phyloP scores from a whole-genome alignment of 1,140 invertebrate species.

The Papilio aristodemus region DNA sequence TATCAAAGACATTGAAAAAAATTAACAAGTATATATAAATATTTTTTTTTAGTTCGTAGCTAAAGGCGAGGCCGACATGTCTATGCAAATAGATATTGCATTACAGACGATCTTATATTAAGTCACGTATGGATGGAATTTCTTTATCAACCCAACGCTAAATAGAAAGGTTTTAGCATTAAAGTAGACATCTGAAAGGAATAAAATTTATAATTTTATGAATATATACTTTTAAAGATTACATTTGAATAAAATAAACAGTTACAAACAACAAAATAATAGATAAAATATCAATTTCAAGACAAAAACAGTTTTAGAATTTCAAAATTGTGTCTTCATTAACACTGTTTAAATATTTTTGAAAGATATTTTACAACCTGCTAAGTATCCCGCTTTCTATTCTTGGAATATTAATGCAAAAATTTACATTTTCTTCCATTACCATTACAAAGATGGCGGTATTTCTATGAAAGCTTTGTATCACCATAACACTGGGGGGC shows the following conservation, averaged over 20 bases:
- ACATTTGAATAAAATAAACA: constrained; percentile 22
- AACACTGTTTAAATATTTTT: background rate
- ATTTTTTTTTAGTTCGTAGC: background rate
- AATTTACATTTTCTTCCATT: constrained; percentile 55
- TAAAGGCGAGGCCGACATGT: background rate
- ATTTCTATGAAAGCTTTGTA: constrained; percentile 38
- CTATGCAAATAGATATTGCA: constrained; percentile 22
- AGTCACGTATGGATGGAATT: constrained; percentile 19
- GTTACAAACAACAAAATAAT: background rate
- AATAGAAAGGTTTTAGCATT: constrained; percentile 29
- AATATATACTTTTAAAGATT: constrained; percentile 5
- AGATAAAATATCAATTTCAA: background rate
- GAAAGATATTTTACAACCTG: background rate
- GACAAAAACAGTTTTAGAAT: background rate
- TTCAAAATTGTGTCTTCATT: constrained; percentile 7
- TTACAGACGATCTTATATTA: constrained; percentile 5
- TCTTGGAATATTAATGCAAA: constrained; percentile 38
- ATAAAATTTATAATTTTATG: constrained; percentile 14
- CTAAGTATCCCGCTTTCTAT: constrained; percentile 22
- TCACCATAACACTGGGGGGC: constrained; percentile 34
- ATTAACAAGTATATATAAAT: background rate
- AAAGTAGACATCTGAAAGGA: constrained; percentile 25
- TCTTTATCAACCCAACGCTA: constrained; percentile 23
- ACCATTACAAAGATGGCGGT: constrained; percentile 46
- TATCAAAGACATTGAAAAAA: background rate